A percentile compares a stretch with the other conserved stretches of the same genome.
Conservation (phyloP, 1,140 invertebrate species). For the Caenorhabditis tropicalis region DNA sequence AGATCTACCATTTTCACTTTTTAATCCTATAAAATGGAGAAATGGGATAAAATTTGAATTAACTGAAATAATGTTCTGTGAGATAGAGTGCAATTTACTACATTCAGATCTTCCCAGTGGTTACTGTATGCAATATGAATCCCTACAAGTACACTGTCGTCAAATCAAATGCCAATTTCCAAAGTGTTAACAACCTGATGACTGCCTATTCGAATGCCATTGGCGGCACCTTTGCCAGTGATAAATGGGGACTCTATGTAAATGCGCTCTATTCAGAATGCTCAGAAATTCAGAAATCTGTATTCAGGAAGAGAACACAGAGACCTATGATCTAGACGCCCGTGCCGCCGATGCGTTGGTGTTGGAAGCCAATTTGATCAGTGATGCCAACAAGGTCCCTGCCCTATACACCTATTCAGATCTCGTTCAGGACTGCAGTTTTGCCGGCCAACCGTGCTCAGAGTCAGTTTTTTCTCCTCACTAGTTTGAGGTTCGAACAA, state of each 20-base stretch:
- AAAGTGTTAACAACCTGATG: slow-evolving; percentile 19
- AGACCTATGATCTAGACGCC: slow-evolving; percentile 2
- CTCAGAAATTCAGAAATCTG: neutral
- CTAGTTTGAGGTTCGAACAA: too few relatives aligned
- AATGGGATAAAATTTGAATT: too few relatives aligned
- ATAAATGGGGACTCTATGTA: slow-evolving; percentile 43
- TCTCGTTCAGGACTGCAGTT: slow-evolving; percentile 43
- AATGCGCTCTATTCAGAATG: neutral
- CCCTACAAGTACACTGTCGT: slow-evolving; percentile 46
- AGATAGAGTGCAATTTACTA: too few relatives aligned
- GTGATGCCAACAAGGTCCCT: neutral
- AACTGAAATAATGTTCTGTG: too few relatives aligned
- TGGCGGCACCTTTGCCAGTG: neutral
- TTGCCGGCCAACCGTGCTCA: neutral
- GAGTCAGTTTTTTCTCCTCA: neutral
- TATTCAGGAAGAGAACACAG: slow-evolving; percentile 22
- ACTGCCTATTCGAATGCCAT: neutral
- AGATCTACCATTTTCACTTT: too few relatives aligned
- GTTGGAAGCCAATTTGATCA: slow-evolving; percentile 23
- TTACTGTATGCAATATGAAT: slow-evolving; percentile 52
- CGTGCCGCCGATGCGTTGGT: neutral
- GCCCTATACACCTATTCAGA: slow-evolving; percentile 43
- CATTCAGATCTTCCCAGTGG: slow-evolving; percentile 40
- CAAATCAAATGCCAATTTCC: slow-evolving; percentile 1
- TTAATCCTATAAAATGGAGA: too few relatives aligned